These are phyloP conservation scores for Dicyrtoma fusca DNA, from an alignment of 2,888 invertebrate genomes.

Conservation along the genomic window DNA sequence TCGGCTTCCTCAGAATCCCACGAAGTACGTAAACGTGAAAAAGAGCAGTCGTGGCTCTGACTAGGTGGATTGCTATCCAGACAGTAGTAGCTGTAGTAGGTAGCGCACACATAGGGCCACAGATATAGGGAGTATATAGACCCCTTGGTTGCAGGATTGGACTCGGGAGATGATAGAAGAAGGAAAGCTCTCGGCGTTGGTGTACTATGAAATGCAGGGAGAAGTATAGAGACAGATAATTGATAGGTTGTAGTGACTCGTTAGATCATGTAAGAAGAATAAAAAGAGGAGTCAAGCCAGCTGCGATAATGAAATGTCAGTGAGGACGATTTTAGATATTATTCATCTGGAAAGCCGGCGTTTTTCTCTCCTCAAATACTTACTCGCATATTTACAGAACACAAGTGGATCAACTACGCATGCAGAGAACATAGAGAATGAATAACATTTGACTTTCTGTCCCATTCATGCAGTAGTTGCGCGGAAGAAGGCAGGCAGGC, in stretches of 20 bases:
- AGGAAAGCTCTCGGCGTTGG: background rate
- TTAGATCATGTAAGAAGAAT: constrained; percentile 34
- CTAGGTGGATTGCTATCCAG: background rate
- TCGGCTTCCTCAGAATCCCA: background rate
- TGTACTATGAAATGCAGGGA: background rate
- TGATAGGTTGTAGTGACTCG: constrained; percentile 34
- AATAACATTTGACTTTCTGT: constrained; percentile 38
- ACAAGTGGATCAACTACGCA: constrained; percentile 37
- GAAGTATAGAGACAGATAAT: constrained; percentile 20
- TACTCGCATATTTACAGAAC: constrained; percentile 37
- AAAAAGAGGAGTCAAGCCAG: constrained; percentile 37
- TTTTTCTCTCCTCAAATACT: constrained; percentile 35
- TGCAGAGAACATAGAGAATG: constrained; percentile 28
- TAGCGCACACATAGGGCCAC: too few relatives aligned
- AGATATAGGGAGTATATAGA: too few relatives aligned
- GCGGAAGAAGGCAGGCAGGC: background rate
- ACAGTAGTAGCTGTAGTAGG: too few relatives aligned
- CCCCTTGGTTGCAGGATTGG: too few relatives aligned
- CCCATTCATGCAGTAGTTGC: constrained; percentile 27
- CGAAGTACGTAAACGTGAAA: constrained; percentile 3
- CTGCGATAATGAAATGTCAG: constrained; percentile 38
- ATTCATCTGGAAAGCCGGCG: constrained; percentile 38
- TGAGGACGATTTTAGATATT: constrained; percentile 37
- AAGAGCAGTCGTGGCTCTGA: too few relatives aligned
- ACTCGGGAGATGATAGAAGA: too few relatives aligned